Evolutionary conservation across 2,797 vertebrate species (phyloP), one percentile per base, ranked within the genome.

Genomic region (Gambelia wislizenii): DNA sequence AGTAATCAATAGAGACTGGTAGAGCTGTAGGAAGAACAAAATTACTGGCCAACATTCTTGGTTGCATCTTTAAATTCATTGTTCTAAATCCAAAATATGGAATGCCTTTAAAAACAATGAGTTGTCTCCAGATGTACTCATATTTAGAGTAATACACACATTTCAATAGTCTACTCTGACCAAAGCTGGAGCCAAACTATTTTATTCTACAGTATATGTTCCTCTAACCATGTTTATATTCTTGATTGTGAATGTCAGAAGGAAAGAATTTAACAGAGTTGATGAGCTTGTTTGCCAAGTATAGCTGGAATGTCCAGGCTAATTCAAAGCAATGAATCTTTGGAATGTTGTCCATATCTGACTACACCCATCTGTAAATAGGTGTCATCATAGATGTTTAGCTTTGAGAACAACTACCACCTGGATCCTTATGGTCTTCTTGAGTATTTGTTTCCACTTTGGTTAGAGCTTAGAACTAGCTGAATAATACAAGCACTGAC

Each of bases 191-290:
- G 30, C 18, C 16, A 88, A 49, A 52, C 16, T 18, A 67, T 1
- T 72, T 67, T 86, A 79, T 92, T 54, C 74, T 44, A 90, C 89
- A 52, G 36, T 91, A 89, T 44, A 52, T 69, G 90, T 70, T 64
- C 47, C 44, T 44, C 77, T 80, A 91, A 89, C 80, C 79, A 83
- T 54, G 36, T 87, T 91, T 59, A 25, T 78, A 74, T 91, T 76
- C 83, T 91, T 91, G 88, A 89, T 79, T 36, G 25, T 89, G 91
- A 90, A 93, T 92, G 74, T 33, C 86, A 93, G 91, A 87, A 92
- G 87, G 81, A 70, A n/a, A 54, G 78, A 10, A 27, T 49, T 69
- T 77, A 83, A 81, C 33, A 67, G 25, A 83, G 56, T 39, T 16
- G 18, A 91, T 84, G 72, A 85, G 69, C 47, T 88, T 67, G 81